Evolutionary conservation across 2,888 invertebrate species (phyloP), one percentile per base, ranked within the genome.

Genomic region (Barypeithes pellucidus): DNA sequence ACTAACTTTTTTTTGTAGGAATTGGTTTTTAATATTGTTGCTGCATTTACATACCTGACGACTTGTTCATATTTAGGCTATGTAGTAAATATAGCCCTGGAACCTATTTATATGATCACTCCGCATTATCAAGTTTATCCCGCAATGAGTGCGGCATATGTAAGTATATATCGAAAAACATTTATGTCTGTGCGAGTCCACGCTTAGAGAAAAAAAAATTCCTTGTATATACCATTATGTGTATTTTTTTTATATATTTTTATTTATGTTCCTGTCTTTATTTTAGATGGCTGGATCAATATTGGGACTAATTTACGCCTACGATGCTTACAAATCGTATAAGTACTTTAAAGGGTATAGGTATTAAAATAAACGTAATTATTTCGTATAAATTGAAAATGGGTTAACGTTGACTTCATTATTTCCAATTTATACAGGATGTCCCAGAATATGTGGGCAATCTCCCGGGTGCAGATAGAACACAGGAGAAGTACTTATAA

Each of bases 61-160:
- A 92, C 95, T 0, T 91, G 95, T 1, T 91, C 93, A 0, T 95
- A 94, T 84, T 90, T 96, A 87, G 93, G 93, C 0, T 91, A 94
- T 77, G 91, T 93, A 0, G 93, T 95, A 18, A 92, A 94, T 78
- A 87, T 94, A 47, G 93, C 92, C 84, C 86, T 96, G 65, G 92
- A 93, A 86, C 93, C 94, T 0, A 89, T 91, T 80, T 95, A 95
- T 84, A 87, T 92, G 33, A 86, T 90, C 70, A 92, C 90, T 47
- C 93, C 95, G 77, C 94, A 93, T 82, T 90, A 88, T 82, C 92
- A 94, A 81, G 94, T 93, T 12, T 95, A 94, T 87, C 95, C 95
- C n/a, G 94, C 95, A 1, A 94, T 95, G 93, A 94, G 93, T 29
- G 94, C 94, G 0, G 92, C 93, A 77, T 95, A 95, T 85, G 95